Evolutionary conservation across 2,113 vertebrate species (phyloP).

Genomic region (Pseudopodoces humilis): DNA sequence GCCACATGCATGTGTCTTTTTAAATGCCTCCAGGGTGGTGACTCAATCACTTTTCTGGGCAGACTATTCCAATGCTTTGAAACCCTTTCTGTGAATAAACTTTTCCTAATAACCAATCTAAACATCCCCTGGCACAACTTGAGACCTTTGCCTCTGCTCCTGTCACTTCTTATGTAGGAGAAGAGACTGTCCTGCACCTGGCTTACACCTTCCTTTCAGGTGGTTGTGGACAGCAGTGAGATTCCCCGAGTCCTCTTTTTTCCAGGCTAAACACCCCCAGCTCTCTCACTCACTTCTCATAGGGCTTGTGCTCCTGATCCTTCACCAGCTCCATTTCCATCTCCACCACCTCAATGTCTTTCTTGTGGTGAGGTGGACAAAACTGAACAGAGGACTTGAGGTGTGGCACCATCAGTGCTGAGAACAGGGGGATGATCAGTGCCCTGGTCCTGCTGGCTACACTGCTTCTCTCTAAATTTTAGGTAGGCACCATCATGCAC

Average conservation of each 20-base stretch:
- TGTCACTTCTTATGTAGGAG: not conserved
- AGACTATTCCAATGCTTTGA: not conserved
- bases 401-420: not conserved
- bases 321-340: not conserved
- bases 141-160: not conserved
- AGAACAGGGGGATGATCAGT: too few relatives aligned
- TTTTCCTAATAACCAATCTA: not conserved
- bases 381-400: fast-evolving
- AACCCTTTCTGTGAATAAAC: not conserved
- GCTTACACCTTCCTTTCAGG: not conserved
- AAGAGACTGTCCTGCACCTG: not conserved
- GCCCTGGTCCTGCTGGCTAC: not conserved
- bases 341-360: not conserved
- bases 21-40: not conserved
- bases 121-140: not conserved
- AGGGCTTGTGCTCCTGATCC: not conserved
- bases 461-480: not conserved
- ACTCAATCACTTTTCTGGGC: not conserved
- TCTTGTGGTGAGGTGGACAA: not conserved
- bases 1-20: not conserved
- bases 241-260: not conserved
- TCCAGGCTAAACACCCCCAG: not conserved
- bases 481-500: not conserved
- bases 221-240: not conserved
- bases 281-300: not conserved